phyloP scores from a whole-genome alignment of 2,797 vertebrate species.

The Acanthurus leucopareius region DNA sequence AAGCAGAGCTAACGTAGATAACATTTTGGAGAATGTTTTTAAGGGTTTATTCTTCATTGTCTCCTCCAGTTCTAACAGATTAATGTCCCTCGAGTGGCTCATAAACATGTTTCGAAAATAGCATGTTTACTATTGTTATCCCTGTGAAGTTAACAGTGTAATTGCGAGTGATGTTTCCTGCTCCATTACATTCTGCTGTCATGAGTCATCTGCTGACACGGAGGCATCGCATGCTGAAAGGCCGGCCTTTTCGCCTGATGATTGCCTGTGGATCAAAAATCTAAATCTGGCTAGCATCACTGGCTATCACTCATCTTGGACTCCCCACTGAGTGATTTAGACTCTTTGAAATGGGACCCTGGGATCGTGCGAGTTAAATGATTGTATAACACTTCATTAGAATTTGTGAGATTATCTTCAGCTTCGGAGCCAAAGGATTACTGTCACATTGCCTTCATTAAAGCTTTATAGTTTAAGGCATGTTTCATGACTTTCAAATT shows the following conservation, averaged over 20 bases:
- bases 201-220: constrained; percentile 60
- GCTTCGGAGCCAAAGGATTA: constrained; percentile 48
- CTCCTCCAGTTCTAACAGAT: constrained; percentile 61
- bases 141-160: constrained; percentile 43
- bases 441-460: constrained; percentile 75
- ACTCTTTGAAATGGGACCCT: constrained; percentile 59
- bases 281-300: constrained; percentile 37
- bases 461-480: constrained; percentile 34
- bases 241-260: neutral
- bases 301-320: constrained; percentile 43
- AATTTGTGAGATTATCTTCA: constrained; percentile 29
- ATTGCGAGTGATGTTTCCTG: constrained; percentile 59
- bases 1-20: constrained; percentile 47
- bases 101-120: constrained; percentile 72
- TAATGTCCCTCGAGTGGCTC: constrained; percentile 62
- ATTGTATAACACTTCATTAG: constrained; percentile 58
- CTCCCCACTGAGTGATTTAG: constrained; percentile 46
- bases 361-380: constrained; percentile 25
- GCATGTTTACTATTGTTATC: constrained; percentile 68
- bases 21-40: constrained; percentile 61
- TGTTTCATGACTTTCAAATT: constrained; percentile 51
- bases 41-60: constrained; percentile 52
- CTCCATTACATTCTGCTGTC: constrained; percentile 59
- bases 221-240: constrained; percentile 40
- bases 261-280: constrained; percentile 38